A percentile compares a stretch with the other conserved stretches of the same genome.
Conservation (phyloP, 2,113 vertebrate genomes). For the Patagioenas fasciata region DNA sequence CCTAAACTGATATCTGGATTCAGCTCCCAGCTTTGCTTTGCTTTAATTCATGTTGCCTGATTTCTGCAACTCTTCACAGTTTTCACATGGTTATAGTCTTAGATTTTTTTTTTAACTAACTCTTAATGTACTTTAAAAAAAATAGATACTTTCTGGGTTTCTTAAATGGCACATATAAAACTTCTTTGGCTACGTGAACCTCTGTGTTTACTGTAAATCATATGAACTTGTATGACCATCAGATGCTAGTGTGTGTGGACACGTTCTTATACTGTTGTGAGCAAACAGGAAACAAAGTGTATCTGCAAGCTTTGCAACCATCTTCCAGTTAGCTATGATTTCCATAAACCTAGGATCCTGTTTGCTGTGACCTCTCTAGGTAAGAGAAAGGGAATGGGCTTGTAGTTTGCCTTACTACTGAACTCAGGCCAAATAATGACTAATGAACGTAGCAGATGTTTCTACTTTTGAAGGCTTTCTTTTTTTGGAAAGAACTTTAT, state of each 20-base stretch:
- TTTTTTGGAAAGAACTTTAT: conserved; percentile 38
- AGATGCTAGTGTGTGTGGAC: background rate
- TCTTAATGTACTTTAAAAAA: background rate
- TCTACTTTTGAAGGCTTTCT: conserved; percentile 47
- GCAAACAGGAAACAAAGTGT: background rate
- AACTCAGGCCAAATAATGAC: conserved; percentile 47
- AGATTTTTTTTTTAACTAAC: background rate
- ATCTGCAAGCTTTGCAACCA: background rate
- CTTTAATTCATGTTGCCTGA: background rate
- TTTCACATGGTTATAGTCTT: background rate
- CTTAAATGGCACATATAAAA: background rate
- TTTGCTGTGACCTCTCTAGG: conserved; percentile 1
- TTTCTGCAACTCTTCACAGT: background rate
- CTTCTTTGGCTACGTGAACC: background rate
- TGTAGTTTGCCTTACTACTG: conserved; percentile 27
- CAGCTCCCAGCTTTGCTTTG: background rate
- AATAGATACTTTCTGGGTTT: background rate
- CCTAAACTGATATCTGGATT: background rate
- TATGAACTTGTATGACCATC: background rate
- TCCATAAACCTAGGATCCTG: background rate
- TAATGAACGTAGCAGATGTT: conserved; percentile 65
- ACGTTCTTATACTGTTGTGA: background rate
- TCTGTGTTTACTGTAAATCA: background rate
- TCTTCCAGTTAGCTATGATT: background rate
- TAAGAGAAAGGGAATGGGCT: background rate